Percentiles rank a stretch among this genome's conserved stretches.
These are phyloP conservation scores for Petrocephalus microphthalmus DNA, from an alignment of 2,113 vertebrate genomes.

Conservation along the genomic window DNA sequence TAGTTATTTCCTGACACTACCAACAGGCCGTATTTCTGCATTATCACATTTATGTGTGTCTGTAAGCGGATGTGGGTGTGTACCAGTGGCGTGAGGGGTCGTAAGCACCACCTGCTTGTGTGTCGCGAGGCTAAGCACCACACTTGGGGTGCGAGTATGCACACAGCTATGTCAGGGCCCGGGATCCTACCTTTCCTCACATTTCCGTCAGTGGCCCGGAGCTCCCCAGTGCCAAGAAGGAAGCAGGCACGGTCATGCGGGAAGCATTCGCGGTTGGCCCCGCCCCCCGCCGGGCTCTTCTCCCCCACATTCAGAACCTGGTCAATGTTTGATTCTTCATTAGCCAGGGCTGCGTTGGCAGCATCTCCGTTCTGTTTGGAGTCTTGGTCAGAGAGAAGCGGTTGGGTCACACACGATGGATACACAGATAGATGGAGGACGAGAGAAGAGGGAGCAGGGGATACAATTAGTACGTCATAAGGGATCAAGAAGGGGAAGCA, in stretches of 20 bases:
- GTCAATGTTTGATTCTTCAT: slow-evolving; percentile 88
- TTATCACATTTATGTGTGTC: neutral
- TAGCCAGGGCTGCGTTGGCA: slow-evolving; percentile 78
- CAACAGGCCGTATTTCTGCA: neutral
- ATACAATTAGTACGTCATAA: neutral
- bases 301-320: slow-evolving; percentile 84
- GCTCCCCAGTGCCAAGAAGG: slow-evolving; percentile 81
- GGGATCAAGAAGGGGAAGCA: neutral
- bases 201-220: slow-evolving; percentile 81
- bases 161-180: neutral
- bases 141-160: too few relatives aligned
- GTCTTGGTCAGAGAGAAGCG: slow-evolving; percentile 45
- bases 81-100: slow-evolving; percentile 13
- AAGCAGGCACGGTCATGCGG: slow-evolving; percentile 86
- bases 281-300: slow-evolving; percentile 72
- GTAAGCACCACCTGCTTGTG: neutral
- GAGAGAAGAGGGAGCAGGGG: neutral
- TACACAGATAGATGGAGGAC: neutral
- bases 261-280: slow-evolving; percentile 67
- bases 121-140: neutral
- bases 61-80: neutral
- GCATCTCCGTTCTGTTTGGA: slow-evolving; percentile 83
- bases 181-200: slow-evolving; percentile 79
- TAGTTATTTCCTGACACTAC: neutral
- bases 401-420: neutral